Base-by-base conservation (phyloP, 2,888 invertebrate genomes). In the Caenorhabditis virilis region DNA sequence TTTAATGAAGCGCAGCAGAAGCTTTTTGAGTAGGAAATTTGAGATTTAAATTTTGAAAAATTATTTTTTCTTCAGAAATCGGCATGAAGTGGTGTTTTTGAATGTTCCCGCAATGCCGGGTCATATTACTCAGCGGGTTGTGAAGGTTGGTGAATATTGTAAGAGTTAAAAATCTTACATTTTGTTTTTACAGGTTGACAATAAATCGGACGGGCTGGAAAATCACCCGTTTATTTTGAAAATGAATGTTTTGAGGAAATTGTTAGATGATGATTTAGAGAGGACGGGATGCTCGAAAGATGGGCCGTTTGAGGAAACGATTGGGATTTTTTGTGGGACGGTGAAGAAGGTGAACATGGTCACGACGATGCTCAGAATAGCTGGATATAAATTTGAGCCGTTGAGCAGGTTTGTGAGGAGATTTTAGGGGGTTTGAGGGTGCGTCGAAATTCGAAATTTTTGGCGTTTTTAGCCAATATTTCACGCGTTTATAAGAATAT, bases 321-420 rank as follows among this genome's bases (percentile, higher is more conserved):
- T 64, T 11, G 50, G 43, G 9, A 43, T 64, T 22, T 64, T 64
- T 36, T 54, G 54, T 41, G 64, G 58, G 30, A 58, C 54, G 2
- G 38, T 50, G 15, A 25, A 33, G 23, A 33, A 36, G 25, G 58
- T 51, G 2, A 41, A 39, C 18, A 49, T 50, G 30, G 57, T 63
- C 0, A n/a, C 64, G 0, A 43, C 27, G 11, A 38, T n/a, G n/a
- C n/a, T n/a, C n/a, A n/a, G n/a, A n/a, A n/a, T n/a, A n/a, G n/a
- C n/a, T n/a, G n/a, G n/a, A n/a, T n/a, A n/a, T n/a, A n/a, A n/a
- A n/a, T n/a, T n/a, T n/a, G n/a, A n/a, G n/a, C n/a, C n/a, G n/a
- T n/a, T n/a, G n/a, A n/a, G n/a, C n/a, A n/a, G n/a, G n/a, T n/a
- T n/a, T n/a, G n/a, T n/a, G n/a, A n/a, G n/a, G n/a, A n/a, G n/a